Conservation (phyloP, 2,797 vertebrate genomes). For the Synaphobranchus kaupii region DNA sequence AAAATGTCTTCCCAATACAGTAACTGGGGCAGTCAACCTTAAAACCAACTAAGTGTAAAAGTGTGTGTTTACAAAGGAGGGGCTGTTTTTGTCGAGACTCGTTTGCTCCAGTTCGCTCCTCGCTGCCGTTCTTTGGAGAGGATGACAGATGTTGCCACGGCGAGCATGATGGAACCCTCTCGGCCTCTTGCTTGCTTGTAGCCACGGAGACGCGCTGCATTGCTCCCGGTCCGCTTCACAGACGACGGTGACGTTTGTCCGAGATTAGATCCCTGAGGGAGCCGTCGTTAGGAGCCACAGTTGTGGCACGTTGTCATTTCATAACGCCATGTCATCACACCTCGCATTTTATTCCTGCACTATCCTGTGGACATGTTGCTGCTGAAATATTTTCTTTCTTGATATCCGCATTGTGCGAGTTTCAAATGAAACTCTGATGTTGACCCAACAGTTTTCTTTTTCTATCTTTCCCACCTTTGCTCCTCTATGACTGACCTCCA, state of each 20-base stretch:
- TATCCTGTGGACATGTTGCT: too few species aligned
- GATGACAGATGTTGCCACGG: conserved; percentile 35
- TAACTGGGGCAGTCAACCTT: conserved; percentile 66
- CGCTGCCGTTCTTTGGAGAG: conserved; percentile 34
- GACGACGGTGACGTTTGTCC: conserved; percentile 51
- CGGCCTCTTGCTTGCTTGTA: conserved; percentile 18
- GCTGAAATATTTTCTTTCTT: neutral
- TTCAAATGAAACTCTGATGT: neutral
- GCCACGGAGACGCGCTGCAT: conserved; percentile 49
- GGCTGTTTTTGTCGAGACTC: conserved; percentile 43
- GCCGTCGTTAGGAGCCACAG: conserved; percentile 60
- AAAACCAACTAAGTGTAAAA: conserved; percentile 60
- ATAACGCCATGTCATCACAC: neutral
- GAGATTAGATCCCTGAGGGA: conserved; percentile 54
- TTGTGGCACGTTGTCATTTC: conserved; percentile 54
- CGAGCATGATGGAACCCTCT: neutral
- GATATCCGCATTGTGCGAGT: neutral
- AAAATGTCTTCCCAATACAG: conserved; percentile 54
- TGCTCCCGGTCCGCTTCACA: conserved; percentile 51
- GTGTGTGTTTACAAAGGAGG: conserved; percentile 50
- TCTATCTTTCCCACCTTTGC: neutral
- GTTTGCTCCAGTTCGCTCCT: conserved; percentile 45
- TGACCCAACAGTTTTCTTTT: neutral
- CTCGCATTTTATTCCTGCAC: neutral
- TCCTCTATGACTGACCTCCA: neutral